phyloP scores from a whole-genome alignment of 2,797 vertebrate species.

The Anomalospiza imberbis region DNA sequence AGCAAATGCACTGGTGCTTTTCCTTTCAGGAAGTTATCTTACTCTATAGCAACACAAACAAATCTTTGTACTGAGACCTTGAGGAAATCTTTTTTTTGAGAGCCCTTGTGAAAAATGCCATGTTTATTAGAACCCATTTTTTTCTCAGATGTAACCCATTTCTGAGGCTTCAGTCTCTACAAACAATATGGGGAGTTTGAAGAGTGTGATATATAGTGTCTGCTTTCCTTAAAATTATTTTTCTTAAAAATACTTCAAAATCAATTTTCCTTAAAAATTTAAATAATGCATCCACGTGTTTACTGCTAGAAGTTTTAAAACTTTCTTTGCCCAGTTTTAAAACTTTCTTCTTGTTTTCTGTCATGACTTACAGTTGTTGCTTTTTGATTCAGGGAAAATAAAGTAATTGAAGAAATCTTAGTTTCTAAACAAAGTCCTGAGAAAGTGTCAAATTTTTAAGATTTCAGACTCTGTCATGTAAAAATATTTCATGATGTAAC shows the following conservation, averaged over 20 bases:
- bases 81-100: background rate
- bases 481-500: background rate
- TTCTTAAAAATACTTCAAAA: background rate
- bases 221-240: background rate
- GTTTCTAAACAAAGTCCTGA: background rate
- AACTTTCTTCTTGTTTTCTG: background rate
- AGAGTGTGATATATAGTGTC: background rate
- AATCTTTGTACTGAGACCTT: background rate
- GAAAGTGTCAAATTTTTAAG: background rate
- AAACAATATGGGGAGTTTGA: background rate
- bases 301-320: background rate
- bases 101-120: background rate
- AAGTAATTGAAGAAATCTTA: background rate
- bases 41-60: background rate
- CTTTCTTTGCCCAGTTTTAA: background rate
- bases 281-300: accelerated
- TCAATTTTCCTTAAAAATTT: background rate
- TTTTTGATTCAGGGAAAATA: background rate
- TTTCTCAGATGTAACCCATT: background rate
- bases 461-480: background rate
- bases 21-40: background rate
- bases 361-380: background rate
- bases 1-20: background rate
- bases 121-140: background rate
- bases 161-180: background rate